Conservation (phyloP, 2,113 vertebrate species). For the Panthera leo region DNA sequence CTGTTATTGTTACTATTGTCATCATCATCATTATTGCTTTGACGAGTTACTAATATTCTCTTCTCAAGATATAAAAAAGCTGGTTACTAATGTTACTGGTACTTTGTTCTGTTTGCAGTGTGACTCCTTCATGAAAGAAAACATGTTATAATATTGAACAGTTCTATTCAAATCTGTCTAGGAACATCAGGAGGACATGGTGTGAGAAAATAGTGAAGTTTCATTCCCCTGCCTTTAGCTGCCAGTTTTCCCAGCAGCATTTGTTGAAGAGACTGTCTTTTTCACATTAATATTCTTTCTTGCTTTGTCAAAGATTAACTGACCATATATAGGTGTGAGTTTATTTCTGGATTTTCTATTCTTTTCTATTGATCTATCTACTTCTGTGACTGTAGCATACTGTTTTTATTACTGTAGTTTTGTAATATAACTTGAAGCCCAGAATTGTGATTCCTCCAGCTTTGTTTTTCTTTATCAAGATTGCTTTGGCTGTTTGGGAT, state of each 20-base stretch:
- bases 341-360: not conserved
- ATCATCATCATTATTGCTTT: not conserved
- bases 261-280: not conserved
- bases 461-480: not conserved
- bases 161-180: not conserved
- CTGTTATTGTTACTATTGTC: not conserved
- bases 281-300: not conserved
- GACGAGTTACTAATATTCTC: not conserved
- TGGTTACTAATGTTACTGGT: not conserved
- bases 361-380: not conserved
- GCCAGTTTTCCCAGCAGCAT: not conserved
- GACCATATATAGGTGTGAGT: not conserved
- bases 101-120: not conserved
- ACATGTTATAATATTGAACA: not conserved
- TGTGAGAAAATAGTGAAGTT: not conserved
- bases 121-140: not conserved
- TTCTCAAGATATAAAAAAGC: not conserved
- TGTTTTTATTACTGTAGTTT: not conserved
- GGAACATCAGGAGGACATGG: not conserved
- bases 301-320: not conserved
- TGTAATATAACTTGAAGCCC: not conserved
- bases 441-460: not conserved
- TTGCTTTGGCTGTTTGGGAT: not conserved
- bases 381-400: not conserved
- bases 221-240: not conserved